Evolutionary conservation across 1,140 invertebrate genomes (phyloP).

Genomic region (Leptopilina clavipes): DNA sequence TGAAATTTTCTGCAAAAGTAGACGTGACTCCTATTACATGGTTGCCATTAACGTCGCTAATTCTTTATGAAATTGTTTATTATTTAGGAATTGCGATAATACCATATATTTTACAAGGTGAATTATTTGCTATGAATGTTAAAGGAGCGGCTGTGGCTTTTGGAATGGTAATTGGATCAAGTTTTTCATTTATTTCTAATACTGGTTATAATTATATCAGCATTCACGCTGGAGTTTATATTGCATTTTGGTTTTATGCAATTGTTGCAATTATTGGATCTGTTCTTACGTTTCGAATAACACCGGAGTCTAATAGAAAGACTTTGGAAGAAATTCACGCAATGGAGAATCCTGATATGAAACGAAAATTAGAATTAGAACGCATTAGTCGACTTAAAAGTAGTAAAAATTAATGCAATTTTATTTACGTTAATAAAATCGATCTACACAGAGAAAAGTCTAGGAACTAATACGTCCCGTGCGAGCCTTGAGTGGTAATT

Average conservation of each 20-base stretch:
- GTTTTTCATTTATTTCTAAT: slow-evolving; percentile 13
- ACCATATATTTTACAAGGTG: slow-evolving; percentile 8
- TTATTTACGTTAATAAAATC: too few species aligned
- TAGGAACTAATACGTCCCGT: too few species aligned
- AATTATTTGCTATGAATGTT: slow-evolving; percentile 19
- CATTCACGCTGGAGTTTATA: neutral
- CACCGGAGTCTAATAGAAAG: neutral
- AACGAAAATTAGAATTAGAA: neutral
- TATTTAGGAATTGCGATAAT: slow-evolving; percentile 8
- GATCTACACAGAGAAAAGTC: too few species aligned
- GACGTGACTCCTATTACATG: neutral
- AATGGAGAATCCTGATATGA: slow-evolving; percentile 15
- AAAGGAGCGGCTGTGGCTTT: slow-evolving; percentile 9
- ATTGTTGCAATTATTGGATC: neutral
- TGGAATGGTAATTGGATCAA: slow-evolving; percentile 3
- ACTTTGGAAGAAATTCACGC: slow-evolving; percentile 20
- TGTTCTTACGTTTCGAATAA: neutral
- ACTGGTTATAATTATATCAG: slow-evolving; percentile 5
- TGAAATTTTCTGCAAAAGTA: neutral
- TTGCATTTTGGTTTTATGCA: slow-evolving; percentile 31
- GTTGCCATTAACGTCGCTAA: neutral
- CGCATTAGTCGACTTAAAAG: neutral
- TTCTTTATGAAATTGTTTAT: neutral
- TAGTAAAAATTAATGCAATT: too few species aligned
- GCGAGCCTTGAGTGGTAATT: too few species aligned